These are phyloP conservation scores for Habropoda laboriosa DNA, from an alignment of 1,140 invertebrate genomes.

Conservation along the genomic window DNA sequence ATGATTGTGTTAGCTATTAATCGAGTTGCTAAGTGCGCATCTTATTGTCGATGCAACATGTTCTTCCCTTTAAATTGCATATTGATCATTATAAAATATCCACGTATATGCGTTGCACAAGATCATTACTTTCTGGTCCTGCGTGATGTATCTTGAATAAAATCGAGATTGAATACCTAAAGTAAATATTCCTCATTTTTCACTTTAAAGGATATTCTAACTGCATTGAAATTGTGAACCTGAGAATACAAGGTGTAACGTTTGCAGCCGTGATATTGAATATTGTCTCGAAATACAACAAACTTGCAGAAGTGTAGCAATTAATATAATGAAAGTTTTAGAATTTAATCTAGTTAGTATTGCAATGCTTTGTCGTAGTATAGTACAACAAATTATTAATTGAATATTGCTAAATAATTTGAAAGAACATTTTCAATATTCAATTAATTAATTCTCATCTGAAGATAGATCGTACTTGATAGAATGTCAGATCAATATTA, in stretches of 20 bases:
- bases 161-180: neutral
- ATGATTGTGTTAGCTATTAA: neutral
- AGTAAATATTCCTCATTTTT: neutral
- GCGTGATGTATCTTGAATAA: slow-evolving; percentile 21
- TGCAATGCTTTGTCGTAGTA: too few species aligned
- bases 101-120: neutral
- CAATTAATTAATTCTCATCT: neutral
- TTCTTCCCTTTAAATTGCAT: slow-evolving; percentile 23
- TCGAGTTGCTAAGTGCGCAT: slow-evolving; percentile 33
- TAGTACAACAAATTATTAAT: neutral
- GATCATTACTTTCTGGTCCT: slow-evolving; percentile 39
- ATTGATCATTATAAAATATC: slow-evolving; percentile 30
- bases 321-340: too few species aligned
- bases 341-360: too few species aligned
- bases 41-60: slow-evolving; percentile 19
- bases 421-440: neutral
- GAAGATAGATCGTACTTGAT: neutral
- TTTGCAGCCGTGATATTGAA: too few species aligned
- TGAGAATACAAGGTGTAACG: too few species aligned
- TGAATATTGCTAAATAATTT: too few species aligned
- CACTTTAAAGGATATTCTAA: too few species aligned
- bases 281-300: too few species aligned
- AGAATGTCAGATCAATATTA: neutral
- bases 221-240: too few species aligned
- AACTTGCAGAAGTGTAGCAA: too few species aligned